Evolutionary conservation across 2,888 invertebrate species (phyloP), one percentile per base, ranked within the genome.

Genomic region (Eupithecia vulgata): DNA sequence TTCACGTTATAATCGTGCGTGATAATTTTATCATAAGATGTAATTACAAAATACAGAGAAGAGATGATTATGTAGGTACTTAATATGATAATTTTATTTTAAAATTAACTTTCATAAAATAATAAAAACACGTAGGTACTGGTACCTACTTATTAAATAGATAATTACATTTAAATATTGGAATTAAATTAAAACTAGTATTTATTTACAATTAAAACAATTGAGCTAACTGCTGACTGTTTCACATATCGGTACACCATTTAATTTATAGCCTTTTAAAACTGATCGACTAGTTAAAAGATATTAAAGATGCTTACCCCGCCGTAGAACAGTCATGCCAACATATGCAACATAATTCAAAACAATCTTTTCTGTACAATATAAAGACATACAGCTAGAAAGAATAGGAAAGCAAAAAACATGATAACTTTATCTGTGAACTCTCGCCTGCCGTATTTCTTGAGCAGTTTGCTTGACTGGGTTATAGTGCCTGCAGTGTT

Each of bases 371-470:
- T 99, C 86, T 98, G 98, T 67, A 99, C 95, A 83, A 99, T 98
- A 86, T 99, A 99, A 82, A 98, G 94, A 65, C 98, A 98, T 81
- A 98, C 98, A 17, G 97, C 97, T 80, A 98, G 92, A 88, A 98
- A 98, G 92, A 99, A 97, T 6, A 96, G 95, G 89, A 98, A 97
- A 74, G 98, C 98, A 85, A 98, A 96, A 81, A 97, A 96, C 86
- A 98, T 95, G 12, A 99, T 95, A 73, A 99, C 96, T 95, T 99
- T 99, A 88, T 99, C 99, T 0, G 99, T 99, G 79, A 98, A 97
- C 93, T 99, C 99, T 52, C 99, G 95, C 70, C 99, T 95, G 5
- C 98, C 98, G 87, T 99, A 99, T 92, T 99, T 99, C 72, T 98
- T 98, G 64, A 99, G 92, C 12, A 99, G 94, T 89, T 98, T 98